Base-by-base conservation (phyloP, 2,888 invertebrate species). In the Lasius fuliginosus region DNA sequence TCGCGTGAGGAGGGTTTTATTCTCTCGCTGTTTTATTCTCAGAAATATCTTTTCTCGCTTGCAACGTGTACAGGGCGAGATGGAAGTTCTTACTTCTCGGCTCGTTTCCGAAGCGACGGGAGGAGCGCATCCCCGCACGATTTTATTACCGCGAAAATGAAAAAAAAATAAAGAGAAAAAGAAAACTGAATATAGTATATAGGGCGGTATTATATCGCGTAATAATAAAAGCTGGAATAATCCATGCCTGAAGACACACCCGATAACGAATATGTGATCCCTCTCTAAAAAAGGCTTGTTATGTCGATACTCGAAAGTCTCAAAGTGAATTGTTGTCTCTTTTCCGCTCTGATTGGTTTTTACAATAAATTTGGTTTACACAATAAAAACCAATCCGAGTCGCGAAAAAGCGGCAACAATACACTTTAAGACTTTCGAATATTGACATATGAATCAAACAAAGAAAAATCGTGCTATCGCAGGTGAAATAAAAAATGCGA, bases 141-240 rank as follows among this genome's bases (percentile, higher is more conserved):
- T 69, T 77, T 77, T 77, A 58, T 42, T 71, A 33, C 23, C 42
- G 42, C 58, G 73, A 15, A 33, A 9, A 18, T n/a, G 56, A 77
- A 30, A 71, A n/a, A 18, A 12, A 23, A 65, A 42, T 36, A 49
- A 30, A 2, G 9, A 9, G 4, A 30, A 6, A 11, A 23, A 30
- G 15, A 8, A 49, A 49, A 6, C 8, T 1, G 49, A 49, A 0
- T 49, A 18, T 1, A 49, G 11, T 30, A 56, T 27, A n/a, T 30
- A 65, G 33, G 4, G 9, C 23, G 42, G 6, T 67, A 23, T 58
- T 42, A 71, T 42, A 33, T 76, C 23, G 1, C 23, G 12, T 15
- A n/a, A 33, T 71, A 42, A 79, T 58, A 79, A 79, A 79, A 79
- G n/a, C 11, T 46, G 36, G n/a, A 68, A 53, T n/a, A 36, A 53